Evolutionary conservation across 2,797 vertebrate species (phyloP).

Genomic region (Podargus strigoides): DNA sequence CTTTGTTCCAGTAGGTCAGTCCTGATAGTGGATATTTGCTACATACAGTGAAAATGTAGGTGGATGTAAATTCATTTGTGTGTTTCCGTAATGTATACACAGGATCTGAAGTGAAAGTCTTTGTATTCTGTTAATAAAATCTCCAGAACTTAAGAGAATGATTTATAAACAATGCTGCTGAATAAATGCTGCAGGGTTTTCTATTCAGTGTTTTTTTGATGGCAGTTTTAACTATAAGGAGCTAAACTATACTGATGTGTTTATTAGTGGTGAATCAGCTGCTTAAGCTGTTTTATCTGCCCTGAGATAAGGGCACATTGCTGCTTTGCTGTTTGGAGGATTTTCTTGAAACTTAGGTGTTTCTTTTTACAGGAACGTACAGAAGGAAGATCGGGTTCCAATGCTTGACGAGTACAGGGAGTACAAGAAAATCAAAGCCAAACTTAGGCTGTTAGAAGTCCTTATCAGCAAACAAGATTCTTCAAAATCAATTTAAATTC

Average conservation of each 20-base stretch:
- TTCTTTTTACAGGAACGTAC: constrained; percentile 82
- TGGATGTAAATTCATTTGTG: neutral
- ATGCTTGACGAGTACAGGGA: constrained; percentile 94
- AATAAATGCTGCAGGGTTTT: neutral
- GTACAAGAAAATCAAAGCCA: constrained; percentile 98
- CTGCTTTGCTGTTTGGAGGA: neutral
- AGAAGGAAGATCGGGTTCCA: constrained; percentile 92
- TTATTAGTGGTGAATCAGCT: neutral
- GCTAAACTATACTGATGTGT: neutral
- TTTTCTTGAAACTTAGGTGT: neutral
- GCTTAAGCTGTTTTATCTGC: neutral
- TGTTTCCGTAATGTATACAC: neutral
- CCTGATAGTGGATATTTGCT: neutral
- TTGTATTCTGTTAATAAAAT: neutral
- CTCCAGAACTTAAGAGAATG: neutral
- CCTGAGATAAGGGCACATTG: neutral
- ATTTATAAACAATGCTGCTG: neutral
- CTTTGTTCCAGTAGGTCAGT: neutral
- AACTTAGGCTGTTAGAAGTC: constrained; percentile 93
- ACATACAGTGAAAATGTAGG: neutral
- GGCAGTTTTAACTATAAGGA: neutral
- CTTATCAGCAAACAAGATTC: constrained; percentile 98
- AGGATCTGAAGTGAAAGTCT: neutral
- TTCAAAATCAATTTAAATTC: constrained; percentile 91
- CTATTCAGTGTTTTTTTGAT: neutral